phyloP scores from a whole-genome alignment of 2,113 vertebrate genomes.

The Stegostoma tigrinum region DNA sequence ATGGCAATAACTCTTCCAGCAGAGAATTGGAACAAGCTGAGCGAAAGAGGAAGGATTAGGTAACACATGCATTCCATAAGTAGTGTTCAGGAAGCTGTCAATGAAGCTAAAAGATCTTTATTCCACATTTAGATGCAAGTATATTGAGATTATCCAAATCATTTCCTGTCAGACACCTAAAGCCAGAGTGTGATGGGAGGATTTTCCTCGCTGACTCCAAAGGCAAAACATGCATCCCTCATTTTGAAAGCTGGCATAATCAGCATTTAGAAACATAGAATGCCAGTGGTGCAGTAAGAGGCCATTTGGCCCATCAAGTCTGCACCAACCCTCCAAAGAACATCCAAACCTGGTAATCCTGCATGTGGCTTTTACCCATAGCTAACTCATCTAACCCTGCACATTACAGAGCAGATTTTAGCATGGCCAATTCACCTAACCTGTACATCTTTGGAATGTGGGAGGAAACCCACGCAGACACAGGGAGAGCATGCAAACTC shows the following conservation, averaged over 20 bases:
- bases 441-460: no score
- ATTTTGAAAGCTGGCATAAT: not conserved
- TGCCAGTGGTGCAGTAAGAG: no score
- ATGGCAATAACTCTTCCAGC: not conserved
- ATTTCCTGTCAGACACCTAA: not conserved
- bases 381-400: no score
- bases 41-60: not conserved
- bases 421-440: no score
- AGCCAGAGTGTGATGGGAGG: not conserved
- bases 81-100: not conserved
- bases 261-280: not conserved
- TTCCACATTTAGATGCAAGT: not conserved
- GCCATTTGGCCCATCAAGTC: no score
- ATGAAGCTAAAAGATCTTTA: not conserved
- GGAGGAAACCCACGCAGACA: no score
- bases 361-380: no score
- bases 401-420: no score
- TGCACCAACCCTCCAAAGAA: no score
- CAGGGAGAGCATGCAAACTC: no score
- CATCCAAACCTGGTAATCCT: no score
- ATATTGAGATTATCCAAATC: not conserved
- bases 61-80: not conserved
- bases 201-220: not conserved
- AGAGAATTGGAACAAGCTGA: not conserved
- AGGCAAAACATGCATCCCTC: not conserved